A percentile compares a stretch with the other conserved stretches of the same genome.
These are phyloP conservation scores for Pardalotus punctatus DNA, from an alignment of 2,113 vertebrate genomes.

Conservation along the genomic window DNA sequence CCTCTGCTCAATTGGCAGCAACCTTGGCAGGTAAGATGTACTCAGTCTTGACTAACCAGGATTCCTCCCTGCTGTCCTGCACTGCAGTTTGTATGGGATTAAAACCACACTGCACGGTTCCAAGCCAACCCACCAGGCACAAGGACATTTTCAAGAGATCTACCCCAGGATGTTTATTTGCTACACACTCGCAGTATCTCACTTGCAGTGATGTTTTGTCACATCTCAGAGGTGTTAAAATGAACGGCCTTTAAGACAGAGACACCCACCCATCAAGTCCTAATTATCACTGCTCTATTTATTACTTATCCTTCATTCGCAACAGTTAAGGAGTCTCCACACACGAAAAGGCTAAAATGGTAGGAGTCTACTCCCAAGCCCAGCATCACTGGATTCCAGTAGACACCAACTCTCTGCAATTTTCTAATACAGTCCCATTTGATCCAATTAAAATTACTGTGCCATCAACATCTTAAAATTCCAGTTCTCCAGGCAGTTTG, in stretches of 20 bases:
- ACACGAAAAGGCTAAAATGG: background rate
- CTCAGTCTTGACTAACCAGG: background rate
- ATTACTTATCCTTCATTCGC: background rate
- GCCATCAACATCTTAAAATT: background rate
- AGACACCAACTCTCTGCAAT: background rate
- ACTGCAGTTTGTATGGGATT: background rate
- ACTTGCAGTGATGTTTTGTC: background rate
- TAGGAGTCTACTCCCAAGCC: background rate
- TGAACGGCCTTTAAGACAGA: background rate
- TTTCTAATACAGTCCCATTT: background rate
- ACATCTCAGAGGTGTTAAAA: background rate
- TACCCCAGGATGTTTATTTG: background rate
- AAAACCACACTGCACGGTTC: background rate
- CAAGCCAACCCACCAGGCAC: background rate
- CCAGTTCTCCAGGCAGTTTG: background rate
- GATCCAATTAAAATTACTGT: background rate
- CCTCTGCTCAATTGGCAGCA: background rate
- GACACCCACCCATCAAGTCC: background rate
- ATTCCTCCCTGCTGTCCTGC: background rate
- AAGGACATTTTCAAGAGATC: background rate
- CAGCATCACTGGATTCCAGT: background rate
- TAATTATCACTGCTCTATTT: background rate
- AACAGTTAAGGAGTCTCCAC: background rate
- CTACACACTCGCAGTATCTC: background rate
- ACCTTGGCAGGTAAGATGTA: background rate